Conservation (phyloP, 2,888 invertebrate genomes). For the Tanypteryx hageni region DNA sequence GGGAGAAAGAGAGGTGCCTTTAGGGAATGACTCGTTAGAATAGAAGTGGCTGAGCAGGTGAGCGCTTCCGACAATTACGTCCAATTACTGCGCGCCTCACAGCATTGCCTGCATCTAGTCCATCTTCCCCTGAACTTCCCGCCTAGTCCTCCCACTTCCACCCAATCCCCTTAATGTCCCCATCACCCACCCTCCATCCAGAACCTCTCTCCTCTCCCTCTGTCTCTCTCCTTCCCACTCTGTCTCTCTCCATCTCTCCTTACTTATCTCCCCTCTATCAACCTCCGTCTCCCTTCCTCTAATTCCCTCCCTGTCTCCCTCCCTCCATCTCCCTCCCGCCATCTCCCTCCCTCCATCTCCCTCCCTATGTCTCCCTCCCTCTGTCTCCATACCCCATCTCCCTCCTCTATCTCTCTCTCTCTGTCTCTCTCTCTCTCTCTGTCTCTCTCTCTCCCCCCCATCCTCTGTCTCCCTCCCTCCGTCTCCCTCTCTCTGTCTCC, state of each 20-base stretch:
- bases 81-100: slow-evolving; percentile 31
- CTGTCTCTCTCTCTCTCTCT: background rate
- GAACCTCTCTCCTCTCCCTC: background rate
- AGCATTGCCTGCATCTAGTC: slow-evolving; percentile 39
- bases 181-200: background rate
- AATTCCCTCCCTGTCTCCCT: too few species aligned
- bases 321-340: too few species aligned
- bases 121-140: slow-evolving; percentile 44
- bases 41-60: slow-evolving; percentile 57
- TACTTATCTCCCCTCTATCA: background rate
- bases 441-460: too few species aligned
- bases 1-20: slow-evolving; percentile 38
- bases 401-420: background rate
- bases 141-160: background rate
- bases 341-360: too few species aligned
- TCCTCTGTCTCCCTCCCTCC: background rate
- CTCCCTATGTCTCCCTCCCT: background rate
- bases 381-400: background rate
- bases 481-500: background rate
- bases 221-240: background rate
- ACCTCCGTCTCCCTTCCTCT: background rate
- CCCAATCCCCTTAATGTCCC: slow-evolving; percentile 32
- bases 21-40: slow-evolving; percentile 60
- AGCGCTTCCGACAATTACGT: slow-evolving; percentile 53
- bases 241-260: background rate